Percentiles rank a stretch among this genome's conserved stretches.
These are phyloP conservation scores for Sebastes hopkinsi DNA, from an alignment of 2,797 vertebrate genomes.

Conservation along the genomic window DNA sequence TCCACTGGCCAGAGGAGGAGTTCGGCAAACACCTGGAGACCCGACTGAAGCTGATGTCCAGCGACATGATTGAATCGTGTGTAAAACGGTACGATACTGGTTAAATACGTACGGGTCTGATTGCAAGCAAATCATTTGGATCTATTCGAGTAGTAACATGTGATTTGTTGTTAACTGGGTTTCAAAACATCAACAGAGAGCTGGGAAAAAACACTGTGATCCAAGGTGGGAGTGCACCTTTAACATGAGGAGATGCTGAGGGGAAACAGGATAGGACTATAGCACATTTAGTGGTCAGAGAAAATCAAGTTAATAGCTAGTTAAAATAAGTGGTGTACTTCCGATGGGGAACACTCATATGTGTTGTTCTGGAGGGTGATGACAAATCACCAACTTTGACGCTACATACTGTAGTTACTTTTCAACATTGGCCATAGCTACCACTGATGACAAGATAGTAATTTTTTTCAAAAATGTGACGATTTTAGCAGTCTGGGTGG, in stretches of 20 bases:
- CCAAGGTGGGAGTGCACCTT: neutral
- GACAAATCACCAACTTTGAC: too few relatives aligned
- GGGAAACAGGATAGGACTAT: neutral
- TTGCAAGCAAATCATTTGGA: neutral
- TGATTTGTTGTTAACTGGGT: neutral
- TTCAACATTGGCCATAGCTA: too few relatives aligned
- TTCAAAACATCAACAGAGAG: neutral
- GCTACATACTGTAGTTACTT: too few relatives aligned
- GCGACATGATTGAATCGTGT: constrained; percentile 99
- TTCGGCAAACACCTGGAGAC: constrained; percentile 98
- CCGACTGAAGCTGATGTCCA: constrained; percentile 97
- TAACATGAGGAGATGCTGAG: neutral
- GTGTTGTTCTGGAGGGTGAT: too few relatives aligned
- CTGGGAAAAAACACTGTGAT: neutral
- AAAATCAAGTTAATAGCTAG: neutral
- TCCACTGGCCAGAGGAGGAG: constrained; percentile 99
- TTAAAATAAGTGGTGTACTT: neutral
- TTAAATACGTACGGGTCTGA: neutral
- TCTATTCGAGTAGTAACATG: neutral
- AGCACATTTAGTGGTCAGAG: neutral
- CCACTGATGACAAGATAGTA: too few relatives aligned
- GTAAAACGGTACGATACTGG: constrained; percentile 87
- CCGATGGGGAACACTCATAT: too few relatives aligned
- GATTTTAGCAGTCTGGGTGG: too few relatives aligned
- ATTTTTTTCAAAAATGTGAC: neutral